Evolutionary conservation across 2,888 invertebrate genomes (phyloP), one percentile per base, ranked within the genome.

Genomic region (Cryptops parisi): DNA sequence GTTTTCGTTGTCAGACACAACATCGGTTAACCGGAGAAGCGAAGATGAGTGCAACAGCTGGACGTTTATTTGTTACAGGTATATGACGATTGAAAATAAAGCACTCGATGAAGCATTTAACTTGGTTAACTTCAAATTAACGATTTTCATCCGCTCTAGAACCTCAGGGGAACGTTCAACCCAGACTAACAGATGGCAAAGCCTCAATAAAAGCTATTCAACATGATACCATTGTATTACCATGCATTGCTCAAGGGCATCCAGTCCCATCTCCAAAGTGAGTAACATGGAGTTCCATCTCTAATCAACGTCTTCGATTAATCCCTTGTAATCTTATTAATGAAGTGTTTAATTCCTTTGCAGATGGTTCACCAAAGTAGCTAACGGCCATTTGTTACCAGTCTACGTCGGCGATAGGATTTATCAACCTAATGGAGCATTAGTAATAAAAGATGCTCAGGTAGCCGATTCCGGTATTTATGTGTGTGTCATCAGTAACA

Each of bases 401-500:
- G 88, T 91, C 15, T 78, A 81, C 38, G 72, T 90, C 59, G 84
- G 87, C 67, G 90, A 90, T 58, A 78, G 90, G 62, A 84, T 90
- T 19, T 85, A 87, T 64, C 90, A 91, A 74, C 87, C 89, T 17
- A 90, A 91, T 56, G 93, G 93, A 55, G 93, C 93, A 57, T 74
- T 94, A 62, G 88, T 93, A 61, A 90, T 94, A 61, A 81, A 84
- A 60, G 86, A 90, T 66, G 89, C 90, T n/a, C 81, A 83, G 63
- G 88, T 90, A 43, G 85, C 85, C 64, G 93, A 94, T 70, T 89
- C 89, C 58, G 94, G 93, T 64, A 87, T 88, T 72, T 94, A 93
- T 67, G 72, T 88, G 57, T 94, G 94, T 68, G 87, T 90, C 58
- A 93, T 91, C 1, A 90, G 88, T 67, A 94, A 94, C 68, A 86